phyloP scores from a whole-genome alignment of 2,113 vertebrate genomes.

The Malurus cyaneus region DNA sequence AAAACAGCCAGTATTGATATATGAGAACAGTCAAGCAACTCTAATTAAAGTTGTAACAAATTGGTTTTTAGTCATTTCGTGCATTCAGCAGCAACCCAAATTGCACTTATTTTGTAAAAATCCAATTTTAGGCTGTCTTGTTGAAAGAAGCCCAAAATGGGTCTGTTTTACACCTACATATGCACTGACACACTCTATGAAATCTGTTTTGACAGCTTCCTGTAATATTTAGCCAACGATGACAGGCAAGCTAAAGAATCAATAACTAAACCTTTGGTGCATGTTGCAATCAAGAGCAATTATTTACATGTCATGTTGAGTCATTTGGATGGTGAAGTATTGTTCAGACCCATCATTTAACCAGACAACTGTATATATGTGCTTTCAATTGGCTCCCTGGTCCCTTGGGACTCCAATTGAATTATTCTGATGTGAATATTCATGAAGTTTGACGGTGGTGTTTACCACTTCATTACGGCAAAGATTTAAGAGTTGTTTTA shows the following conservation, averaged over 20 bases:
- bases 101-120: slow-evolving; percentile 21
- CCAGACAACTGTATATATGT: slow-evolving; percentile 31
- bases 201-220: slow-evolving; percentile 57
- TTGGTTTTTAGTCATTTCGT: not conserved
- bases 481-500: slow-evolving; percentile 43
- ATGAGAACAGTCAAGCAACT: not conserved
- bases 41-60: slow-evolving; percentile 45
- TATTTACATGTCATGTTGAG: slow-evolving; percentile 64
- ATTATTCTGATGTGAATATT: slow-evolving; percentile 70
- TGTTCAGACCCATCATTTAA: slow-evolving; percentile 57
- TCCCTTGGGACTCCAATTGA: slow-evolving; percentile 7
- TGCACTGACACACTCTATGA: not conserved
- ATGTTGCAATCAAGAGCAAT: slow-evolving; percentile 62
- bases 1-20: not conserved
- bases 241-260: slow-evolving; percentile 44
- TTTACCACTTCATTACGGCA: slow-evolving; percentile 63
- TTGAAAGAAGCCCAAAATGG: not conserved
- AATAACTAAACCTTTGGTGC: slow-evolving; percentile 60
- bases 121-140: not conserved
- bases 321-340: slow-evolving; percentile 58
- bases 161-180: not conserved
- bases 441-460: slow-evolving; percentile 45
- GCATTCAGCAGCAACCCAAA: not conserved
- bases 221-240: slow-evolving; percentile 16
- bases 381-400: slow-evolving; percentile 39